Percentiles rank a stretch among this genome's conserved stretches.
phyloP scores from a whole-genome alignment of 2,113 vertebrate species.

The Geothlypis trichas region DNA sequence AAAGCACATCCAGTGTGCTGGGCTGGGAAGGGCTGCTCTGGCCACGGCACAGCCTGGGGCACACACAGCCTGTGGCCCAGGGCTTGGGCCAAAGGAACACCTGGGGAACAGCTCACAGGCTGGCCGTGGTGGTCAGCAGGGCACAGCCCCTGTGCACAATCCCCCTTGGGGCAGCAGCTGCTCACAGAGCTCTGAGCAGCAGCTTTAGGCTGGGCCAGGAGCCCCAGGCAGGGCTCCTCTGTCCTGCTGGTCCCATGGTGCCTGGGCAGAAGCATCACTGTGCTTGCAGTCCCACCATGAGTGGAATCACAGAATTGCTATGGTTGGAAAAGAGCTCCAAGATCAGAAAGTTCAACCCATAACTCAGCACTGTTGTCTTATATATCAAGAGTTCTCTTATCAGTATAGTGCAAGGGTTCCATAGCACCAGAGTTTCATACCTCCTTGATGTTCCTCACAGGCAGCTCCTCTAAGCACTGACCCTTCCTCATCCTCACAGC shows the following conservation, averaged over 20 bases:
- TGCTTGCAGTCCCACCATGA: neutral
- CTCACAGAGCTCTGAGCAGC: neutral
- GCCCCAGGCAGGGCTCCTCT: neutral
- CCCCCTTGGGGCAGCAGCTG: neutral
- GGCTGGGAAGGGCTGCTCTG: neutral
- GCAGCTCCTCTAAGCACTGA: no score
- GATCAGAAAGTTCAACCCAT: neutral
- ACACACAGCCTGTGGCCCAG: neutral
- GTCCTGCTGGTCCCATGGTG: neutral
- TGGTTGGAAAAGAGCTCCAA: neutral
- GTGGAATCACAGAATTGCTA: neutral
- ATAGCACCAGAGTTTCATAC: no score
- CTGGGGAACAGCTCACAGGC: neutral
- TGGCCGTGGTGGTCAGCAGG: neutral
- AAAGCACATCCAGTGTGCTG: rapidly evolving
- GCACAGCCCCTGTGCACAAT: neutral
- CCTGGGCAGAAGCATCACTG: neutral
- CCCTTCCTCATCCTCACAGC: no score
- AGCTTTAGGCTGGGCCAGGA: neutral
- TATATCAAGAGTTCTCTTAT: no score
- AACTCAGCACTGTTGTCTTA: neutral
- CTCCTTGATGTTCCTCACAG: no score
- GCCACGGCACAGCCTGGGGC: rapidly evolving
- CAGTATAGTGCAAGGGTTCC: no score
- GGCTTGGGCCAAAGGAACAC: neutral